Base-by-base conservation (phyloP, 2,797 vertebrate genomes). In the Staurois parvus region DNA sequence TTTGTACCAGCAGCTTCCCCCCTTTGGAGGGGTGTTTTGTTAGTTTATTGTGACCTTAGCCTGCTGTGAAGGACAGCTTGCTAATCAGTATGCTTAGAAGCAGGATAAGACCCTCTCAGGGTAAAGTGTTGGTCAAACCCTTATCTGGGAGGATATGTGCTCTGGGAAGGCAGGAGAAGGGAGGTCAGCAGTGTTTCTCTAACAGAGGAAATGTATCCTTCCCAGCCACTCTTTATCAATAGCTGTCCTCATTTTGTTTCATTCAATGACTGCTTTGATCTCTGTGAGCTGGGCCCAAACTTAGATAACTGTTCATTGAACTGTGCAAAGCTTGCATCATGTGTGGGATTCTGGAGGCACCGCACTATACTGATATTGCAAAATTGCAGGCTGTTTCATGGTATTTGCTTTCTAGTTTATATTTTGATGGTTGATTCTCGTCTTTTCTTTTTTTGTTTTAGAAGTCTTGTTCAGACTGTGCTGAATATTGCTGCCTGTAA, bases 91-190 rank as follows among this genome's bases (percentile, higher is more conserved):
- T 26, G 7, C 11, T 26, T n/a, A 62, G 10, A 24, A 62, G 59
- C 59, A 64, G 59, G 59, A 64, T 64, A 64, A 64, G 59, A 24
- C 24, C 59, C 59, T 64, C 59, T n/a, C 59, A 24, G 2, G 2
- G 59, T 26, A 21, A 21, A 62, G 56, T n/a, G 24, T 62, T 62
- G 56, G 4, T 9, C n/a, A 2, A n/a, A 28, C 21, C 29, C 19
- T 66, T 82, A 32, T 48, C 80, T 30, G 21, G 7, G 15, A 73
- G 72, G 69, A 73, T 73, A 68, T 72, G 34, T 80, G 32, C 21
- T 37, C 24, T n/a, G 52, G 69, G 52, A 72, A 64, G 79, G 77
- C 76, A 30, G 28, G 30, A 72, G 56, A 48, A 42, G 24, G n/a
- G 59, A 42, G 52, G 69, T 59, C 69, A 66, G 72, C 37, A 26